Percentiles rank a stretch among this genome's conserved stretches.
phyloP scores from a whole-genome alignment of 2,888 invertebrate genomes.

The Bimastos eiseni region DNA sequence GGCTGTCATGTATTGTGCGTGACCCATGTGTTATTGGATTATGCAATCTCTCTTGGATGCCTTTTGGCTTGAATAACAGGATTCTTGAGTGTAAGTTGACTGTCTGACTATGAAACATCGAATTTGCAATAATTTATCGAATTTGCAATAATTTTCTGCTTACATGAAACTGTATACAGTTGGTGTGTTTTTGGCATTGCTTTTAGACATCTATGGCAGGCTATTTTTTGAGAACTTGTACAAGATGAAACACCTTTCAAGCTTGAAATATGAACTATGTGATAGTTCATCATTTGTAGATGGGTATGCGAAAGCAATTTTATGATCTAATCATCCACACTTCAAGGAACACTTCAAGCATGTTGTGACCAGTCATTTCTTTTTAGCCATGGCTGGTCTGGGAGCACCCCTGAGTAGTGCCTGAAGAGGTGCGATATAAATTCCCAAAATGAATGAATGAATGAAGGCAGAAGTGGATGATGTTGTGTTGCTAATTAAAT shows the following conservation, averaged over 20 bases:
- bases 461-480: background rate
- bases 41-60: background rate
- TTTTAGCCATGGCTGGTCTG: no score
- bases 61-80: background rate
- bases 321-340: background rate
- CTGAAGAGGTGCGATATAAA: no score
- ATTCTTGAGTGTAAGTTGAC: background rate
- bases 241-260: no score
- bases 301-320: background rate
- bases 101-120: no score
- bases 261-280: no score
- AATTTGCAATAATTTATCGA: background rate
- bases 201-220: background rate
- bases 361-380: background rate
- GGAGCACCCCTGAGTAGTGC: no score
- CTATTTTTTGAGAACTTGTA: background rate
- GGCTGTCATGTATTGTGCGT: background rate
- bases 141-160: no score
- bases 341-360: constrained; percentile 13
- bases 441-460: no score
- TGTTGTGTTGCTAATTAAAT: background rate
- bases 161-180: background rate
- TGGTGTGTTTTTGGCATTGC: background rate
- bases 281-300: background rate
- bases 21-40: background rate